These are phyloP conservation scores for Lamellibrachia satsuma DNA, from an alignment of 2,888 invertebrate genomes.

Conservation along the genomic window DNA sequence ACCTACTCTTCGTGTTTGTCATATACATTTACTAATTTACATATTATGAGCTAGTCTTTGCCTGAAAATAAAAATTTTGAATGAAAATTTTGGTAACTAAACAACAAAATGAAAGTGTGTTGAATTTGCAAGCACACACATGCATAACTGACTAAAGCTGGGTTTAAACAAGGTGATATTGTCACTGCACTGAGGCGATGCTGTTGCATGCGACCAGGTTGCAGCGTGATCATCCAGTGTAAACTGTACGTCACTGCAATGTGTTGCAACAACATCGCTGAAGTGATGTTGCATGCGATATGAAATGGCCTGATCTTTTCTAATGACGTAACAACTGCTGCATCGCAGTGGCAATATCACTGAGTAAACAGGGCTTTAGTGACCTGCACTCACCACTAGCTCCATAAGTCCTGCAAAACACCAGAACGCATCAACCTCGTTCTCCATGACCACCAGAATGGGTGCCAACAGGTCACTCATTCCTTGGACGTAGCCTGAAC, in stretches of 20 bases:
- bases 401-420: constrained; percentile 99
- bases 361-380: not conserved
- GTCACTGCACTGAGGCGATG: too few relatives aligned
- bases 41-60: not conserved
- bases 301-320: too few relatives aligned
- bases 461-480: constrained; percentile 98
- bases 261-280: too few relatives aligned
- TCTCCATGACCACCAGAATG: constrained; percentile 84
- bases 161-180: too few relatives aligned
- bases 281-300: too few relatives aligned
- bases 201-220: too few relatives aligned
- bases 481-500: constrained; percentile 78
- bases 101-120: not conserved
- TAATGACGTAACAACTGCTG: too few relatives aligned
- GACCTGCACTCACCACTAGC: constrained; percentile 77
- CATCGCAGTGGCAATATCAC: too few relatives aligned
- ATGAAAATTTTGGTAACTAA: not conserved
- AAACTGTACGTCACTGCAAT: too few relatives aligned
- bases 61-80: not conserved
- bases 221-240: too few relatives aligned
- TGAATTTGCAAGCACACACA: not conserved
- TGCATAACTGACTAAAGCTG: not conserved
- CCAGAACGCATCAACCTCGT: constrained; percentile 98
- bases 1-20: too few relatives aligned
- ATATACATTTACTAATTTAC: too few relatives aligned